Evolutionary conservation across 2,113 vertebrate species (phyloP), one percentile per base, ranked within the genome.

Genomic region (Columba janthina): DNA sequence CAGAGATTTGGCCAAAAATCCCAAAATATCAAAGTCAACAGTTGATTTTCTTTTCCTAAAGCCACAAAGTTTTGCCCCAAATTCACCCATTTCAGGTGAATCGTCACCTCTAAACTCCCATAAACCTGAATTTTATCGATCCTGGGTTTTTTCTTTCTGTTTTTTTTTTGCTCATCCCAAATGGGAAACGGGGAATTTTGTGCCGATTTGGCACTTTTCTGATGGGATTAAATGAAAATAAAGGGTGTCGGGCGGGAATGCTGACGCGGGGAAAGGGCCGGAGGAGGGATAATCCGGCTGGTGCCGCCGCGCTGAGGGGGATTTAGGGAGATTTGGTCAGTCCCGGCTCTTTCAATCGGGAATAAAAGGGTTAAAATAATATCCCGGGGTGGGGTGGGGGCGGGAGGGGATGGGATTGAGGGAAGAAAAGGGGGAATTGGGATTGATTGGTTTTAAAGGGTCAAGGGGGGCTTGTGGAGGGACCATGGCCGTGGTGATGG

Each of bases 271-370:
- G 89, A 34, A 89, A 16, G 70, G 46, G 80, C 53, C 32, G 24
- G 38, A 28, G 40, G 53, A 24, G 71, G 81, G 82, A 56, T 96
- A 90, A 96, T 96, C 94, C n/a, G 11, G 29, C 32, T 18, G 81
- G 94, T 29, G 58, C 92, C 36, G 31, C 32, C 3, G 62, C 29
- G 81, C 65, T 7, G 28, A 24, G 42, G 15, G 51, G 85, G 92
- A 94, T 94, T 94, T 91, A 91, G 66, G 89, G 61, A 25, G 82
- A 94, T 96, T 93, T 87, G 29, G 32, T 77, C 16, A 0, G 11
- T 66, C 36, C 64, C 12, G 4, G 19, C 48, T 46, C 61, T 61
- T 38, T 25, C 75, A 71, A 64, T 2, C 4, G 34, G 74, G 4
- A 22, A n/a, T 6, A 64, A 79, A 88, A 34, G 69, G 86, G 80